Evolutionary conservation across 92 coral and sea anemone species (phyloP).

Genomic region (Pocillopora grandis): DNA sequence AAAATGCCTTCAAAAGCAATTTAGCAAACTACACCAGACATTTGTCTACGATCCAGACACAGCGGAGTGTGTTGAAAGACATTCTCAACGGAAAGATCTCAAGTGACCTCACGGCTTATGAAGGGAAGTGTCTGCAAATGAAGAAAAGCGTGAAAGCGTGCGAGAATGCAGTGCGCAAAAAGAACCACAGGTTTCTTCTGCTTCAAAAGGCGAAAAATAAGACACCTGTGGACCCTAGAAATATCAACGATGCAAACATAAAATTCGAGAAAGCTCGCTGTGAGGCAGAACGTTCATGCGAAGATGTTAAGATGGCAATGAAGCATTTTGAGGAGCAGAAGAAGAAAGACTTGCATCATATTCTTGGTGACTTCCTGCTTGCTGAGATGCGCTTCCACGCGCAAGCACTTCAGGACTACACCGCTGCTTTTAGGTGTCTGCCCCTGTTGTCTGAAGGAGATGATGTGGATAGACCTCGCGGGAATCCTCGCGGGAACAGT

Average conservation of each 20-base stretch:
- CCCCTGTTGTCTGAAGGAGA: conserved; percentile 5
- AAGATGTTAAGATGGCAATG: conserved; percentile 60
- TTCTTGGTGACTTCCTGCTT: conserved; percentile 59
- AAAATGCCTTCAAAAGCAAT: conserved; percentile 3
- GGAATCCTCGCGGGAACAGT: neutral
- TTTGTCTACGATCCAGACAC: conserved; percentile 27
- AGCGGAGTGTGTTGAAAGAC: conserved; percentile 16
- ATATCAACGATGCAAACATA: conserved; percentile 64
- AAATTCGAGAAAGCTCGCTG: conserved; percentile 62
- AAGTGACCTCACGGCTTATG: conserved; percentile 56
- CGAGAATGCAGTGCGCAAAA: conserved; percentile 52
- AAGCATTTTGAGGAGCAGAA: conserved; percentile 64
- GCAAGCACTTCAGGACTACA: conserved; percentile 71
- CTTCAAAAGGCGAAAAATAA: conserved; percentile 55
- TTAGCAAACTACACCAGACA: conserved; percentile 12
- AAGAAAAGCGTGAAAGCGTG: conserved; percentile 59
- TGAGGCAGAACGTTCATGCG: conserved; percentile 42
- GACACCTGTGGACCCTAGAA: conserved; percentile 61
- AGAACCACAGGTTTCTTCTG: conserved; percentile 35
- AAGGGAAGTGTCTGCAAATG: conserved; percentile 68
- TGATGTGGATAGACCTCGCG: neutral
- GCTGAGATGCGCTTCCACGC: conserved; percentile 87
- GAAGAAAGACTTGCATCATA: conserved; percentile 52
- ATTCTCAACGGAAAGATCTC: conserved; percentile 30
- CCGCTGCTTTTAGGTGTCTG: conserved; percentile 65